Percentiles rank a stretch among this genome's conserved stretches.
These are phyloP conservation scores for Zaprionus kolodkinae DNA, from an alignment of 1,140 invertebrate species.

Conservation along the genomic window DNA sequence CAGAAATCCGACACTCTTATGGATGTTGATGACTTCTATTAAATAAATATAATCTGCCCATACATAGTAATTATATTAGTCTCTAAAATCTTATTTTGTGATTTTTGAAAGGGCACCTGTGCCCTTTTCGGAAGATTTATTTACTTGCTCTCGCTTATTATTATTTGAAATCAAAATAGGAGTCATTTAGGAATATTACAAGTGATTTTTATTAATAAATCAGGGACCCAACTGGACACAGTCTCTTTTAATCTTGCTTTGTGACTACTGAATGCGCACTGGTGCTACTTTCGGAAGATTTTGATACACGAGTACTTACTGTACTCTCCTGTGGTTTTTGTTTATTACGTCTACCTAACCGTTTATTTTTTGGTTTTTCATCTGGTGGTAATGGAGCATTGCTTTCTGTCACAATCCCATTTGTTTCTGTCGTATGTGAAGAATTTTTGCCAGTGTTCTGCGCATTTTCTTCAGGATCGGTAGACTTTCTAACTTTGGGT, in stretches of 20 bases:
- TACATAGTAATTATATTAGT: no score
- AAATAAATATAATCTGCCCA: no score
- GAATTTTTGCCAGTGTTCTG: conserved; percentile 40
- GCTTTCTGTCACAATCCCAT: conserved; percentile 45
- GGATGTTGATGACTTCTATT: conserved; percentile 23
- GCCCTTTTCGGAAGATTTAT: no score
- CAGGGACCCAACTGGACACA: background rate
- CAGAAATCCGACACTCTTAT: conserved; percentile 58
- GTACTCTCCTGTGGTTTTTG: conserved; percentile 39
- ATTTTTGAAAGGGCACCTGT: no score
- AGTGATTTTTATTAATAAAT: conserved; percentile 66
- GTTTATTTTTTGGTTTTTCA: conserved; percentile 49
- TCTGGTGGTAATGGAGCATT: conserved; percentile 19
- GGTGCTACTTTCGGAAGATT: conserved; percentile 63
- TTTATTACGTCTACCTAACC: conserved; percentile 57
- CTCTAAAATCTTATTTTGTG: no score
- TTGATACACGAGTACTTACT: conserved; percentile 46
- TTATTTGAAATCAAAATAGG: no score
- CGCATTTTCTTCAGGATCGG: conserved; percentile 54
- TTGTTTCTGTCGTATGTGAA: conserved; percentile 6
- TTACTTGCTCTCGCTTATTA: no score
- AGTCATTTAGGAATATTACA: conserved; percentile 20
- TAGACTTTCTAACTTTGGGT: conserved; percentile 63
- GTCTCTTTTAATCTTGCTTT: conserved; percentile 31
- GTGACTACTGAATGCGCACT: conserved; percentile 39